Conservation (phyloP, 2,797 vertebrate genomes). For the Enteromius fasciolatus region DNA sequence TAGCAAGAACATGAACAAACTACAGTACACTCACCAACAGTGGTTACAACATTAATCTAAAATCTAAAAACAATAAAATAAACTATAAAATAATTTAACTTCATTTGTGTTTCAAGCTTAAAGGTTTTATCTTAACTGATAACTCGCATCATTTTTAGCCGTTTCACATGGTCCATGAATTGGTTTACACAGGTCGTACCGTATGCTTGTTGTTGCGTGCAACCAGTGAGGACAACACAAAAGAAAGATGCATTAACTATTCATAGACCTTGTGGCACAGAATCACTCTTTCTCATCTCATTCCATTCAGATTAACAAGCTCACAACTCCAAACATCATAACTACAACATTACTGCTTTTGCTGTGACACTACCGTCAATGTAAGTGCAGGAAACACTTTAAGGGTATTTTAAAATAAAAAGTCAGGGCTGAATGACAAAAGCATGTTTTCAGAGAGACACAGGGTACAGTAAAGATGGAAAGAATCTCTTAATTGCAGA, state of each 20-base stretch:
- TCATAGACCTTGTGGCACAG: neutral
- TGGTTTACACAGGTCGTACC: no score
- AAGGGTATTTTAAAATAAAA: neutral
- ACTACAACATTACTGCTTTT: neutral
- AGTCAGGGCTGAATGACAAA: neutral
- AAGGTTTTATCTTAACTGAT: neutral
- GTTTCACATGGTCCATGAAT: no score
- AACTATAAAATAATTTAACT: neutral
- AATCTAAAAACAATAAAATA: no score
- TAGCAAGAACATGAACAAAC: no score
- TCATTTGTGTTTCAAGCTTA: neutral
- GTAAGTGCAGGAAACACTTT: neutral
- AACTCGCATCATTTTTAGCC: no score
- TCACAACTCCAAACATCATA: neutral
- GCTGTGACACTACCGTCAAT: no score
- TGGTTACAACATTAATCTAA: no score
- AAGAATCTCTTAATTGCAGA: constrained; percentile 42
- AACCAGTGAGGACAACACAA: neutral
- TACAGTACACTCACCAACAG: no score
- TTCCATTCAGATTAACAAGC: neutral
- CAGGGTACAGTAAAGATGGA: neutral
- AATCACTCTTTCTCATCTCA: constrained; percentile 14
- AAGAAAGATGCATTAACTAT: constrained; percentile 17
- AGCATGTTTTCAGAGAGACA: neutral
- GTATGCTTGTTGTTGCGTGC: neutral